Percentiles rank a stretch among this genome's conserved stretches.
phyloP scores from a whole-genome alignment of 37 sponge, comb jelly and placozoan genomes.

The Cladorhizidae sp. region DNA sequence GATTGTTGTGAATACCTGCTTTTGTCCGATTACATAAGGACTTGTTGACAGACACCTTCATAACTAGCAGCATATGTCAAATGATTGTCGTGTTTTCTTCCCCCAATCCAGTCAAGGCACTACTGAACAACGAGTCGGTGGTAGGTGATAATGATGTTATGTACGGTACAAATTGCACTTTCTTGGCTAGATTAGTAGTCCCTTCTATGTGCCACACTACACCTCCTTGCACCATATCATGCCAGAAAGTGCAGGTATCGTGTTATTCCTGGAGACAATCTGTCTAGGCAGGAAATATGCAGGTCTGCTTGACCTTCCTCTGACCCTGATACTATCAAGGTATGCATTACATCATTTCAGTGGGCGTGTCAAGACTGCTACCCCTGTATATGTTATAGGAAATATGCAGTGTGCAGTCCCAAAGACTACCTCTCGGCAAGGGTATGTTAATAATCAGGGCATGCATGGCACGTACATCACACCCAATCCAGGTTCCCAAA shows the following conservation, averaged over 20 bases:
- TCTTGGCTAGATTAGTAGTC: too few species aligned
- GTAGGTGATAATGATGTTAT: too few species aligned
- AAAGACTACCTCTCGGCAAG: constrained; percentile 8
- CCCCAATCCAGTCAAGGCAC: too few species aligned
- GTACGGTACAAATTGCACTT: too few species aligned
- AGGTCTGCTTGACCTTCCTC: constrained; percentile 43
- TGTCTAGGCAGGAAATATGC: constrained; percentile 42
- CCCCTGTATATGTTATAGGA: neutral
- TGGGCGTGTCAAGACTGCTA: neutral
- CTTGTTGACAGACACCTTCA: neutral
- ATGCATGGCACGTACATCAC: too few species aligned
- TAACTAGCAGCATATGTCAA: neutral
- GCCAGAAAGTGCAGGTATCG: too few species aligned
- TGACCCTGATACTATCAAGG: neutral
- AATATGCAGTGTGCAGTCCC: constrained; percentile 8
- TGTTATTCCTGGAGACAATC: constrained; percentile 49
- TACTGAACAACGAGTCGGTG: too few species aligned
- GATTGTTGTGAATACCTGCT: neutral
- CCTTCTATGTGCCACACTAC: too few species aligned
- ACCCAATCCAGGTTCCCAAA: too few species aligned
- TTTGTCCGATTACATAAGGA: neutral
- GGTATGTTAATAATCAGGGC: constrained; percentile 13
- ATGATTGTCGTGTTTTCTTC: too few species aligned
- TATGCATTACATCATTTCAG: neutral
- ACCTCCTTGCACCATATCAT: too few species aligned